Conservation (phyloP, 1,140 invertebrate species). For the Mactra quadrangularis region DNA sequence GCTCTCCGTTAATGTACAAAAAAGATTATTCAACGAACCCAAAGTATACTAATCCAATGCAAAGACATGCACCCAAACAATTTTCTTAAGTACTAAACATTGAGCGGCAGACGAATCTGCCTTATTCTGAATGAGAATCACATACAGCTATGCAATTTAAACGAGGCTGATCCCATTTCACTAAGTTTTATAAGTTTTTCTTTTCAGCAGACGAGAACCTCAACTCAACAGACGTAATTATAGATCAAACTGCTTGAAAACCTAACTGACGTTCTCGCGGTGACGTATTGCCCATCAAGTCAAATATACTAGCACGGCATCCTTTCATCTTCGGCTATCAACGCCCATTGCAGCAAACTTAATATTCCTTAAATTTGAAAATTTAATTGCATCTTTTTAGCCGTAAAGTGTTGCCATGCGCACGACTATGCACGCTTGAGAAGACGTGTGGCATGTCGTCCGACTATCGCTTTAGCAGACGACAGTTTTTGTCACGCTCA, state of each 20-base stretch:
- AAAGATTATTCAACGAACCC: constrained; percentile 14
- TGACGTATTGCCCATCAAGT: constrained; percentile 20
- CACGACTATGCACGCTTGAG: constrained; percentile 47
- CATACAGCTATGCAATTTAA: constrained; percentile 2
- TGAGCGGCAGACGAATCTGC: too few relatives aligned
- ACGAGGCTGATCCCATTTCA: constrained; percentile 1
- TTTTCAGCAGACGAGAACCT: constrained; percentile 13
- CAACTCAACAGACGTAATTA: constrained; percentile 20
- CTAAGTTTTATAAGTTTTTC: constrained; percentile 25
- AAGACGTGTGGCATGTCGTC: constrained; percentile 31
- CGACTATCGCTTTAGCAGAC: constrained; percentile 18
- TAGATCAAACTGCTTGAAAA: constrained; percentile 26
- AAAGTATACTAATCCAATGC: too few relatives aligned
- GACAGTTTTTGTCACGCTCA: constrained; percentile 37
- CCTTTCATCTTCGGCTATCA: constrained; percentile 24
- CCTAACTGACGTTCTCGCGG: neutral
- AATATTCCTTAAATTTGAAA: constrained; percentile 51
- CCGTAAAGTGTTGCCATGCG: constrained; percentile 39
- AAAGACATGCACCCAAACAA: too few relatives aligned
- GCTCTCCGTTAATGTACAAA: too few relatives aligned
- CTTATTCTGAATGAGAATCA: neutral
- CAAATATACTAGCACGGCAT: constrained; percentile 12
- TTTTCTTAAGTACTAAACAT: too few relatives aligned
- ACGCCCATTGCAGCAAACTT: constrained; percentile 39
- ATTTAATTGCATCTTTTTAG: constrained; percentile 50